phyloP scores from a whole-genome alignment of 2,888 invertebrate species.

The Caenorhabditis sp. region DNA sequence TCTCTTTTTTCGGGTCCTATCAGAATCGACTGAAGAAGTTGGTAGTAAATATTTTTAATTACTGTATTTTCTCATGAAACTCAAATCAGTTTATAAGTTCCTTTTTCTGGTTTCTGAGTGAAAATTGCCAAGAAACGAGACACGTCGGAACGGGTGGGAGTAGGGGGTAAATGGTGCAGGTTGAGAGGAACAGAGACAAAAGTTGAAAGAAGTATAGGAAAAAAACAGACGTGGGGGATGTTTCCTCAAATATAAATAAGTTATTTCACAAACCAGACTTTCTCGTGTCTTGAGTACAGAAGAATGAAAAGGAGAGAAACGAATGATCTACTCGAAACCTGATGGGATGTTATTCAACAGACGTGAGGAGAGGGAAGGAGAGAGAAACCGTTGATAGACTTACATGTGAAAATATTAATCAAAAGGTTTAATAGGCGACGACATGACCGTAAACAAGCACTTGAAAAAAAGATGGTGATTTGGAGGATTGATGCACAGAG shows the following conservation, averaged over 20 bases:
- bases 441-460: background rate
- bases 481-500: constrained; percentile 6
- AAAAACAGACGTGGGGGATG: no score
- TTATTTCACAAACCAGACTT: no score
- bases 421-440: background rate
- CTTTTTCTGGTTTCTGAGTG: background rate
- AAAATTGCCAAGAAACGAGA: no score
- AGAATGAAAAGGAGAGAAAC: no score
- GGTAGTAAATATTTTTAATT: no score
- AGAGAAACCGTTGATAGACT: background rate
- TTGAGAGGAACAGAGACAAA: background rate
- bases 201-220: no score
- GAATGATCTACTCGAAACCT: background rate
- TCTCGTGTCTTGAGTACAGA: no score
- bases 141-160: no score
- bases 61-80: background rate
- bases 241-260: no score
- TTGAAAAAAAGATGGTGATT: background rate
- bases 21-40: no score
- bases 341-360: constrained; percentile 5
- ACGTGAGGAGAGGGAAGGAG: no score
- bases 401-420: constrained; percentile 11
- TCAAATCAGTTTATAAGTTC: constrained; percentile 6
- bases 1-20: background rate
- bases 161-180: no score